Base-by-base conservation (phyloP, 2,888 invertebrate genomes). In the Ariolimax columbianus region DNA sequence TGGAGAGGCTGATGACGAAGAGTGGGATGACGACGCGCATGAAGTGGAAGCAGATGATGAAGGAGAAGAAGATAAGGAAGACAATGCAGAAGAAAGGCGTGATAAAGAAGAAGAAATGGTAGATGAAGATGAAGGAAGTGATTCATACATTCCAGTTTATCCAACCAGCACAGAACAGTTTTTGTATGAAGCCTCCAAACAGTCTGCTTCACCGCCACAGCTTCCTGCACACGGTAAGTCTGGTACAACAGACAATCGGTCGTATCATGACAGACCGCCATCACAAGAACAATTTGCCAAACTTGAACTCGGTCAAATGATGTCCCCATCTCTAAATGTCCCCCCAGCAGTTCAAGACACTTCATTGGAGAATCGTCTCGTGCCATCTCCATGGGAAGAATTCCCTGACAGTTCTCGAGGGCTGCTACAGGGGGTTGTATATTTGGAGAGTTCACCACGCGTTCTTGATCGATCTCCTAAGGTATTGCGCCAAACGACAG, bases 201-300 rank as follows among this genome's bases (percentile, higher is more conserved):
- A 78, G 30, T n/a, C 63, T 14, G 23, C 19, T 14, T 40, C 33
- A 3, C 78, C n/a, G 6, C 63, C 63, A 11, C 59, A 78, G n/a
- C 63, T 30, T 11, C 59, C 82, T 47, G 36, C 51, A 51, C 43
- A n/a, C 17, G 33, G 51, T 11, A 47, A 51, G 33, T 51, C 80
- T 70, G 36, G 30, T 43, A 33, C 66, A 36, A 38, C 26, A 33
- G 51, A 51, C 23, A 30, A 30, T 43, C 68, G 68, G 14, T 55
- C 59, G 19, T 17, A 43, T 9, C 19, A 47, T 23, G 26, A 51
- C 7, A 30, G 59, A 1, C 47, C 33, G 9, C 36, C 70, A 3
- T 78, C 78, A 59, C 40, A 78, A 63, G 78, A 78, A n/a, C 30
- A 38, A 14, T 82, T 38, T 73, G 14, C 82, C 0, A 82, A 51